Evolutionary conservation across 2,113 vertebrate species (phyloP), one percentile per base, ranked within the genome.

Genomic region (Charadrius vociferus): DNA sequence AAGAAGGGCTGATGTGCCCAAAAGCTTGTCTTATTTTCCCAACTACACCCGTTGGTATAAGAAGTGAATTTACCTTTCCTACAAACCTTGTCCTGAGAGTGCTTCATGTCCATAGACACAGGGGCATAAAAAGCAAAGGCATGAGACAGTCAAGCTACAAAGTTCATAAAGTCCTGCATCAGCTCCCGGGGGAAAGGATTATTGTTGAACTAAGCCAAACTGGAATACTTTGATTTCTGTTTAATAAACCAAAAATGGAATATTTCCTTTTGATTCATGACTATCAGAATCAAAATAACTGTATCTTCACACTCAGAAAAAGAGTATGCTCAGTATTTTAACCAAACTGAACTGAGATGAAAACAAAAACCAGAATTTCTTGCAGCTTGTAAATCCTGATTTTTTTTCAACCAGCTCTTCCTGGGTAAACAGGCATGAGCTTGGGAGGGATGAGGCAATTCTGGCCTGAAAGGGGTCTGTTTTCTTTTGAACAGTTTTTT

Each of bases 401-500:
- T 47, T 81, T 90, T 90, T 68, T 81, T 81, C 10, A 6, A 24
- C 14, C 9, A 52, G n/a, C 61, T 86, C 34, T 89, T 91, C 37
- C 74, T 88, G 49, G 65, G 34, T 93, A 41, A 90, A 87, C 70
- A 88, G 24, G 49, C n/a, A 1, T 75, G 66, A 91, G 53, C 41
- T 80, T 88, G 70, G 36, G 63, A 83, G 50, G 20, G 62, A 75
- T 72, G 55, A 94, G 50, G 78, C 91, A 88, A 10, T 47, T 84
- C 63, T 89, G 56, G 26, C 37, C 63, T 82, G 62, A 91, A 93
- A 89, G 49, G 66, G 9, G 16, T 68, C 89, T 96, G 62, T 88
- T 97, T 95, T 91, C 81, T 87, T 91, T 85, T 80, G 93, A 95
- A 73, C 84, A 36, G 70, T 93, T 97, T 97, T 94, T 95, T 66